These are phyloP conservation scores for Cranoglanis bouderius DNA, from an alignment of 2,113 vertebrate species.

Conservation along the genomic window DNA sequence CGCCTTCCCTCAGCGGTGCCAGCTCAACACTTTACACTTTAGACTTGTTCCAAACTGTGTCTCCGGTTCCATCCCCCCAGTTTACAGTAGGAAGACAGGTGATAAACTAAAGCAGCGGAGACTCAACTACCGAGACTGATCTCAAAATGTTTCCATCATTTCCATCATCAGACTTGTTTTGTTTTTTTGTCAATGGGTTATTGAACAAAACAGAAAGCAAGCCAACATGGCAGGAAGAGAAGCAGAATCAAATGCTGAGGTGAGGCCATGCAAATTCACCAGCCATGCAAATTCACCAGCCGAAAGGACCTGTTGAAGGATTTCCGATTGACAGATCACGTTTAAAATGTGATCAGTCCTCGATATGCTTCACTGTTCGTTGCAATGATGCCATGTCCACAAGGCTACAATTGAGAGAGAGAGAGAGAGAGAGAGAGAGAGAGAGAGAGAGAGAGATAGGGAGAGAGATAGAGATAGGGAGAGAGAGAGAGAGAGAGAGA, in stretches of 20 bases:
- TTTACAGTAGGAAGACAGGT: constrained; percentile 55
- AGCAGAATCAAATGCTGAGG: background rate
- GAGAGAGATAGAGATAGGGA: too few relatives aligned
- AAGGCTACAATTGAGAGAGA: background rate
- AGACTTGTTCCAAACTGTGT: background rate
- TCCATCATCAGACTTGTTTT: background rate
- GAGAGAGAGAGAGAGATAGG: too few relatives aligned
- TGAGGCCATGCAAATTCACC: background rate
- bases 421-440: background rate
- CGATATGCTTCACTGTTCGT: constrained; percentile 10
- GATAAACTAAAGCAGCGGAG: constrained; percentile 14
- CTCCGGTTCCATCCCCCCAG: constrained; percentile 19
- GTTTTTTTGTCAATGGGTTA: background rate
- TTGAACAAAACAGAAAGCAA: background rate
- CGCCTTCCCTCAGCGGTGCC: background rate
- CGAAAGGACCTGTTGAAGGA: background rate
- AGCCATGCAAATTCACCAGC: background rate
- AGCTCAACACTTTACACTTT: background rate
- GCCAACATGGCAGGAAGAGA: background rate
- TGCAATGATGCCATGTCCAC: constrained; percentile 1
- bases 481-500: too few relatives aligned
- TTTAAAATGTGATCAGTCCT: background rate
- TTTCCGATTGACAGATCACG: background rate
- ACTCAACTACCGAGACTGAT: background rate
- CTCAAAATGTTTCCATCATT: background rate